Evolutionary conservation across 1,140 invertebrate species (phyloP), one percentile per base, ranked within the genome.

Genomic region (Conopomorpha cramerella): DNA sequence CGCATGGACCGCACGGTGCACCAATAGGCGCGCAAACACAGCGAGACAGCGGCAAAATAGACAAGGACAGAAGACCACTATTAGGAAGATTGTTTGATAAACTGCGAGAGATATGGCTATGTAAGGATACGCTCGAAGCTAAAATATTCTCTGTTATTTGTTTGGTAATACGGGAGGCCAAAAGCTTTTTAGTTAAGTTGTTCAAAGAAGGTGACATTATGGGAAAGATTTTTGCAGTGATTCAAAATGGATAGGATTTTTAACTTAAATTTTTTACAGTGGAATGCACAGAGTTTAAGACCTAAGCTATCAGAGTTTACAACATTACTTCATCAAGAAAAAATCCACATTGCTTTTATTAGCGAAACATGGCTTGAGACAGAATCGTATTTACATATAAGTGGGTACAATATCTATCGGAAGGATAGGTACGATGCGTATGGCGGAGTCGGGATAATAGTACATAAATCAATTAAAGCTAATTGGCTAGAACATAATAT

Each of bases 301-400:
- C 38, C 41, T 3, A 43, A 44, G 16, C 8, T 41, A n/a, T 1
- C n/a, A 16, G 12, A 26, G 15, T 43, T 44, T 33, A 34, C 13
- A 6, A 3, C 8, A 10, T 16, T 16, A 16, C 13, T 32, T 14
- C 12, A 16, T 16, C 30, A 32, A 31, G 37, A 49, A 31, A 45
- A 43, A 14, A 38, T 40, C 13, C 37, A 49, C 23, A 39, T 49
- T 10, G 39, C 45, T 4, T 28, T 44, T 27, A 8, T 49, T 16
- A 41, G 39, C 32, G 39, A 46, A 15, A 44, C 41, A 3, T 50
- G 48, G 41, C 35, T 46, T 23, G 15, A 26, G 7, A 2, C 1
- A 1, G 36, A 33, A 1, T 19, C 19, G 27, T 16, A 8, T 8
- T 16, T 36, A 16, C 13, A 17, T 7, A 13, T 36, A 36, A 36